Percentiles rank a stretch among this genome's conserved stretches.
These are phyloP conservation scores for Ommatoiulus sabulosus DNA, from an alignment of 2,888 invertebrate species.

Conservation along the genomic window DNA sequence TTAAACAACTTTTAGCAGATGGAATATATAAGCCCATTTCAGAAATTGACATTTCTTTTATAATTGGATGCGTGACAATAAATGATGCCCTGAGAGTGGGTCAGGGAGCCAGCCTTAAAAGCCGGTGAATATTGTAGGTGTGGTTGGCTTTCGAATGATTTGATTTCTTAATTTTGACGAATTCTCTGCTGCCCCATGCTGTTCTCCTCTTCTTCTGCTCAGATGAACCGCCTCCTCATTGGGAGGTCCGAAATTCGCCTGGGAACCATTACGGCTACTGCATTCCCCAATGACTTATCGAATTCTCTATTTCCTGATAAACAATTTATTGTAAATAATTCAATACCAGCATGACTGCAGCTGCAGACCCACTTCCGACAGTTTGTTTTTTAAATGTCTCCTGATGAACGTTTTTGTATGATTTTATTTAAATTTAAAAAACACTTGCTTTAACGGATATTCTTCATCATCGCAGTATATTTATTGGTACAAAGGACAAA, in stretches of 20 bases:
- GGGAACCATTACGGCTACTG: background rate
- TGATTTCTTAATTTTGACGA: slow-evolving; percentile 40
- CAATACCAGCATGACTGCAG: background rate
- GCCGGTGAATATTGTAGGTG: background rate
- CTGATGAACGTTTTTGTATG: no score
- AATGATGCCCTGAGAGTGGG: background rate
- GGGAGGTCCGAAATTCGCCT: slow-evolving; percentile 40
- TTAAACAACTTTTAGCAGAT: no score
- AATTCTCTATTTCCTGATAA: slow-evolving; percentile 17
- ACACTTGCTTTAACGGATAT: no score
- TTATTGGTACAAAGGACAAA: no score
- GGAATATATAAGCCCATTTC: background rate
- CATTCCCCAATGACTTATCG: slow-evolving; percentile 24
- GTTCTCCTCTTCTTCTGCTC: background rate
- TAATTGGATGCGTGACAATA: background rate
- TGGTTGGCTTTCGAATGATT: slow-evolving; percentile 6
- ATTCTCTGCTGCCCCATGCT: slow-evolving; percentile 30
- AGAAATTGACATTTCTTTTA: background rate
- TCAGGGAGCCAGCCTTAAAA: background rate
- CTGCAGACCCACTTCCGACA: background rate
- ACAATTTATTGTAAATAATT: slow-evolving; percentile 24
- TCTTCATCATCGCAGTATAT: no score
- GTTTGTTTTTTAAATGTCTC: no score
- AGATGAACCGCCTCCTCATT: slow-evolving; percentile 17
- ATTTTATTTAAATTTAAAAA: no score